Conservation (phyloP, 53 echinoderm and acorn worm genomes). For the Echinarachnius parma region DNA sequence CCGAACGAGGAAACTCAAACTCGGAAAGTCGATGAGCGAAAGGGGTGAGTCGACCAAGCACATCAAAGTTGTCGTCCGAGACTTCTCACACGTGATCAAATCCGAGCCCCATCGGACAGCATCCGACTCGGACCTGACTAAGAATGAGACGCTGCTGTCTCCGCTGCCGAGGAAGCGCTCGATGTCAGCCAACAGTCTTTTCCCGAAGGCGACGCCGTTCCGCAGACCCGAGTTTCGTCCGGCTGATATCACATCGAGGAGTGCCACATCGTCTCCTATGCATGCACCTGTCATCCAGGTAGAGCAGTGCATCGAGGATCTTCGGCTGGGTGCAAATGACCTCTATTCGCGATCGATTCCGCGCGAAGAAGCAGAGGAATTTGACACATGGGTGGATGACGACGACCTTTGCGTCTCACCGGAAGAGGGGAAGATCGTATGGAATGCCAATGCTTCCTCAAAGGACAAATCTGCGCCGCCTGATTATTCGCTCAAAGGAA, state of each 20-base stretch:
- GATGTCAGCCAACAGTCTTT: constrained; percentile 24
- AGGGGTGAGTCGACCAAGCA: background rate
- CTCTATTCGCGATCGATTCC: background rate
- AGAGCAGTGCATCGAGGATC: constrained; percentile 20
- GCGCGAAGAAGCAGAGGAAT: background rate
- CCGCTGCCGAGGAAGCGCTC: constrained; percentile 30
- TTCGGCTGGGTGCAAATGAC: background rate
- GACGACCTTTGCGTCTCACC: background rate
- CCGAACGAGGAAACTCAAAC: constrained; percentile 1
- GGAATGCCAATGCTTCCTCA: constrained; percentile 49
- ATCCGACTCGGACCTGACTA: constrained; percentile 24
- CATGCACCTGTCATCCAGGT: constrained; percentile 28
- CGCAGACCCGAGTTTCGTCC: background rate
- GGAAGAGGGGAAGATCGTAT: constrained; percentile 1
- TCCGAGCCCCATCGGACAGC: constrained; percentile 28
- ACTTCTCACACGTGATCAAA: constrained; percentile 11
- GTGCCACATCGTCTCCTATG: constrained; percentile 27
- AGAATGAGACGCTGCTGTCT: background rate
- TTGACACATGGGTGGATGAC: background rate
- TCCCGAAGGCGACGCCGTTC: background rate
- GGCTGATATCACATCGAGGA: constrained; percentile 1
- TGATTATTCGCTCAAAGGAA: constrained; percentile 39
- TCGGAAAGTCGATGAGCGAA: background rate
- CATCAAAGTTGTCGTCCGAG: constrained; percentile 32
- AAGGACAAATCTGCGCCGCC: constrained; percentile 48